Evolutionary conservation across 2,888 invertebrate species (phyloP).

Genomic region (Caenorhabditis auriculariae): DNA sequence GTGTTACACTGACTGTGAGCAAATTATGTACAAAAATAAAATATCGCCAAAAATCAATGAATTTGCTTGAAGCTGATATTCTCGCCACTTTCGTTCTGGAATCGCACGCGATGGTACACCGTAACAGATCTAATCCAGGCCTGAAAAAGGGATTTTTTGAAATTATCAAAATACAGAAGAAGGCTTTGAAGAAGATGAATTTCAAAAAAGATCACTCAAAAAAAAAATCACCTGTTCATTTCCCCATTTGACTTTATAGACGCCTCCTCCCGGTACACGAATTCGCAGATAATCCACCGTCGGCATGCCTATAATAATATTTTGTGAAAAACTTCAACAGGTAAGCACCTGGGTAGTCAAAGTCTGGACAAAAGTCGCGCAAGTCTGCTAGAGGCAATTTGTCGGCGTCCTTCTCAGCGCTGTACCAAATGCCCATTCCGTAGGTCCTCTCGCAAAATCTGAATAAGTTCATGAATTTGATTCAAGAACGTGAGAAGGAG

Average conservation of each 20-base stretch:
- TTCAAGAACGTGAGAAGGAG: neutral
- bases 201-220: neutral
- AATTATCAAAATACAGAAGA: neutral
- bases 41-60: too few relatives aligned
- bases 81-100: slow-evolving; percentile 34
- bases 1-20: too few relatives aligned
- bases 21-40: too few relatives aligned
- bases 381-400: slow-evolving; percentile 27
- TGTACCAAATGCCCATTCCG: slow-evolving; percentile 46
- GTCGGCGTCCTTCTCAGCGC: slow-evolving; percentile 17
- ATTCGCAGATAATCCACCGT: slow-evolving; percentile 43
- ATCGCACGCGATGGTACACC: slow-evolving; percentile 42
- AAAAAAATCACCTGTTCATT: slow-evolving; percentile 37
- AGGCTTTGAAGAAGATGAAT: too few relatives aligned
- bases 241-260: slow-evolving; percentile 44
- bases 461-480: neutral
- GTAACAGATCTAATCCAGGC: slow-evolving; percentile 49
- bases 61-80: slow-evolving; percentile 16
- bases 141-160: neutral
- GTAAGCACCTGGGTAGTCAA: slow-evolving; percentile 35
- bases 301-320: slow-evolving; percentile 53
- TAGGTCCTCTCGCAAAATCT: slow-evolving; percentile 51
- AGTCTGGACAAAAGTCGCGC: slow-evolving; percentile 41
- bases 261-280: slow-evolving; percentile 38
- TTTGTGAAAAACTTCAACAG: too few relatives aligned